Evolutionary conservation across 2,113 vertebrate genomes (phyloP).

Genomic region (Pseudorectes ferrugineus): DNA sequence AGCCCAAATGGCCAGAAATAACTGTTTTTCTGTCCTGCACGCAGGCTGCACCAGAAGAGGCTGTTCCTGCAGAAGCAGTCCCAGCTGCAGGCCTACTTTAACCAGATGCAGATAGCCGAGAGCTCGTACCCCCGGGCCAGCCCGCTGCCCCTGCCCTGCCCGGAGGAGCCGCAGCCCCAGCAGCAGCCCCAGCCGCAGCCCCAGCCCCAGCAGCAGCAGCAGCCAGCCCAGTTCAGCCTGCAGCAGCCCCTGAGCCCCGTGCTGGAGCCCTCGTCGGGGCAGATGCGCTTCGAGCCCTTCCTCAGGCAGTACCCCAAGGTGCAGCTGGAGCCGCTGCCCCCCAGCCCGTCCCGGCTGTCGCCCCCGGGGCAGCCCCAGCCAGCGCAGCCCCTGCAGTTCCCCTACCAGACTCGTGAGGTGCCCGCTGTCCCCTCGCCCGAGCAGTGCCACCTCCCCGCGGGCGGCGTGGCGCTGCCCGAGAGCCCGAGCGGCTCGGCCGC

Average conservation of each 20-base stretch:
- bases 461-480: neutral
- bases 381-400: conserved; percentile 65
- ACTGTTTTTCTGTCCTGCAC: neutral
- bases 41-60: conserved; percentile 93
- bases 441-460: conserved; percentile 61
- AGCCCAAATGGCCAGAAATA: neutral
- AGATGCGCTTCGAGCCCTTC: conserved; percentile 74
- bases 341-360: conserved; percentile 60
- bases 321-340: conserved; percentile 74
- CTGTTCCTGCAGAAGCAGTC: conserved; percentile 93
- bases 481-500: conserved; percentile 42
- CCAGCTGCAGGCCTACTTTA: conserved; percentile 93
- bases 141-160: conserved; percentile 65
- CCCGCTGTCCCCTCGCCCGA: conserved; percentile 10
- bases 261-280: conserved; percentile 73
- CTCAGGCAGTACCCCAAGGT: conserved; percentile 74
- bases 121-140: conserved; percentile 73
- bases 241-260: conserved; percentile 77
- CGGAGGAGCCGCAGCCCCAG: conserved; percentile 41
- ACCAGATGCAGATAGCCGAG: conserved; percentile 98
- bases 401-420: conserved; percentile 77
- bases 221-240: conserved; percentile 62
- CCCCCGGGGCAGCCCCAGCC: neutral
- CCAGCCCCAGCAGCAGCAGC: neutral
- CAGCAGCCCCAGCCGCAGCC: conserved; percentile 52